phyloP scores from a whole-genome alignment of 2,113 vertebrate genomes.

The Megaceryle torquata region DNA sequence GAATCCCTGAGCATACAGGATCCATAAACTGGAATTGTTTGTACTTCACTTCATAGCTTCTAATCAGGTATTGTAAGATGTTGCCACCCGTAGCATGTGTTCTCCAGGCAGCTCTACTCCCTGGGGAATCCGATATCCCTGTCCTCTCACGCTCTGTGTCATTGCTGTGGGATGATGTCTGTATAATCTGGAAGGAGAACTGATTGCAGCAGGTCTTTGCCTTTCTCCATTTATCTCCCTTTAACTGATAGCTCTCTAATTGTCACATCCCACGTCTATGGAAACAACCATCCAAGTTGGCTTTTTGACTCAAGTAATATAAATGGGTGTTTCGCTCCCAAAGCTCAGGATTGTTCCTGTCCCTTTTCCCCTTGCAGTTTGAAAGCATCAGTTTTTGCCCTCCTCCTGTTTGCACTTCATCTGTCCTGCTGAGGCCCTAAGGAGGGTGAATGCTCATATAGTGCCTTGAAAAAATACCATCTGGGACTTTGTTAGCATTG shows the following conservation, averaged over 20 bases:
- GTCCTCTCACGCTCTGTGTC: background rate
- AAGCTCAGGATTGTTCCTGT: background rate
- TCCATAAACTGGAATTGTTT: background rate
- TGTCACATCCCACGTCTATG: background rate
- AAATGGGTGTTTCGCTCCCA: background rate
- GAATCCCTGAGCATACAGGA: background rate
- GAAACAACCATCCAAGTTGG: background rate
- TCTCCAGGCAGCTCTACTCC: background rate
- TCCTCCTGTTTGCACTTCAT: background rate
- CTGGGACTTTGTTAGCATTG: background rate
- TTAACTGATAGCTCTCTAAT: background rate
- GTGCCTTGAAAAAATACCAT: background rate
- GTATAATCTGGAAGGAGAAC: background rate
- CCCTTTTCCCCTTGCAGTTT: background rate
- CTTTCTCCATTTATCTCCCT: background rate
- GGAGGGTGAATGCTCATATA: background rate
- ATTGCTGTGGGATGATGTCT: background rate
- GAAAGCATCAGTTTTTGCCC: background rate
- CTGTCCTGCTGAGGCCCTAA: background rate
- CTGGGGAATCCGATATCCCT: background rate
- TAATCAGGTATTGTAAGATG: background rate
- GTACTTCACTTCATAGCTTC: background rate
- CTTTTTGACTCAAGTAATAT: background rate
- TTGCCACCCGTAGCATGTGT: background rate
- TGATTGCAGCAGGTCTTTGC: background rate